Evolutionary conservation across 2,888 invertebrate genomes (phyloP), one percentile per base, ranked within the genome.

Genomic region (Cephus nigrinus): DNA sequence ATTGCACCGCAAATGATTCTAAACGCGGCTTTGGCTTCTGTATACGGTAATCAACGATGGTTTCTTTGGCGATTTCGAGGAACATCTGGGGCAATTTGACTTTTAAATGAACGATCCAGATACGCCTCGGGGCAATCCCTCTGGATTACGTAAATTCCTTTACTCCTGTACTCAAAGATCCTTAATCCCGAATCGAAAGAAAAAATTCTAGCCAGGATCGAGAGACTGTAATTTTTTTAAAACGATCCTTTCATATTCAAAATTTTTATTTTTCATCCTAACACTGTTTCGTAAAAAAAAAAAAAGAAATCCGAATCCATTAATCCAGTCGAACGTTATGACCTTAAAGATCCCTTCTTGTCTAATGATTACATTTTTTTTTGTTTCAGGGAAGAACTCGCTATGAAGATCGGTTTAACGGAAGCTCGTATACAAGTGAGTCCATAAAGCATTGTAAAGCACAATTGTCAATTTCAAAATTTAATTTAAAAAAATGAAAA

Each of bases 381-480:
- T 92, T 92, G 91, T 95, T 96, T 79, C 96, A 97, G 98, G 93
- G 97, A 98, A 92, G 98, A 98, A 92, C 93, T 98, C 81, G 98
- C 98, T 68, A 97, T 98, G 96, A 97, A 98, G 93, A 97, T 98
- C 88, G 98, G 97, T 87, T 93, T 98, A 85, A 98, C 98, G 74
- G 98, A 98, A 94, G 98, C 98, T 79, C 94, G 98, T 91, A 98
- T 98, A 92, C 98, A 98, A 96, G 98, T 98, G 93, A 93, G 93
- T 86, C 88, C 30, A 30, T 23, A 15, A 33, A 71, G 71, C n/a
- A 33, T 31, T 15, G 4, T 2, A 71, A 71, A 11, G 72, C 11
- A 3, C 11, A 30, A 31, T 30, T 23, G 11, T 40, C 69, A 69
- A 75, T 78, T 68, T 69, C 32, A 78, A 73, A 68, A 36, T 71